phyloP scores from a whole-genome alignment of 2,113 vertebrate genomes.

The Equus quagga region DNA sequence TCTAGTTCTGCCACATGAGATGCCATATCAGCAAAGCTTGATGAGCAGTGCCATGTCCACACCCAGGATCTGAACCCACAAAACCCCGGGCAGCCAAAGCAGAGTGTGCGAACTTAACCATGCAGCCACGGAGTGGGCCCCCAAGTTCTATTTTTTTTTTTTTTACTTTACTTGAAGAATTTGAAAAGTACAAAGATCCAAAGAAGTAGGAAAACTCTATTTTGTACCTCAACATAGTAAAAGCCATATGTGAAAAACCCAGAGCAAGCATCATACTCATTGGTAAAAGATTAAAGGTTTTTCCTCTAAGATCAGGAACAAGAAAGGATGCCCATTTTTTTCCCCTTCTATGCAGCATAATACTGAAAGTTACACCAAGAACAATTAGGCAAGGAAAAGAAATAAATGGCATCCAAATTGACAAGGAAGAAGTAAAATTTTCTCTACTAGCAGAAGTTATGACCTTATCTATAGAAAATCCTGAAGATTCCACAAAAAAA shows the following conservation, averaged over 20 bases:
- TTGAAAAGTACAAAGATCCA: constrained; percentile 26
- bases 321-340: not conserved
- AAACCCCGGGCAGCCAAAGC: too few relatives aligned
- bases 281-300: not conserved
- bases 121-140: too few relatives aligned
- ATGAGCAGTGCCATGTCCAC: too few relatives aligned
- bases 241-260: not conserved
- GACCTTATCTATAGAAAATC: not conserved
- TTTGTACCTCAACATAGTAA: not conserved
- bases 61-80: too few relatives aligned
- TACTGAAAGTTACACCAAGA: not conserved
- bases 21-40: too few relatives aligned
- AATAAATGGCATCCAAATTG: not conserved
- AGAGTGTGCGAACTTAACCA: too few relatives aligned
- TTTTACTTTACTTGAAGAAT: not conserved
- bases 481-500: not conserved
- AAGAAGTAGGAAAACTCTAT: not conserved
- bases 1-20: too few relatives aligned
- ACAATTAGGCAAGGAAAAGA: not conserved
- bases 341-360: not conserved
- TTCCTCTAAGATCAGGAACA: not conserved
- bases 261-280: not conserved
- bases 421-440: not conserved
- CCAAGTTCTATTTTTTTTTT: not conserved
- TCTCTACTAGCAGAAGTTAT: not conserved